Conservation (phyloP, 2,888 invertebrate species). For the Ctenicera cuprea region DNA sequence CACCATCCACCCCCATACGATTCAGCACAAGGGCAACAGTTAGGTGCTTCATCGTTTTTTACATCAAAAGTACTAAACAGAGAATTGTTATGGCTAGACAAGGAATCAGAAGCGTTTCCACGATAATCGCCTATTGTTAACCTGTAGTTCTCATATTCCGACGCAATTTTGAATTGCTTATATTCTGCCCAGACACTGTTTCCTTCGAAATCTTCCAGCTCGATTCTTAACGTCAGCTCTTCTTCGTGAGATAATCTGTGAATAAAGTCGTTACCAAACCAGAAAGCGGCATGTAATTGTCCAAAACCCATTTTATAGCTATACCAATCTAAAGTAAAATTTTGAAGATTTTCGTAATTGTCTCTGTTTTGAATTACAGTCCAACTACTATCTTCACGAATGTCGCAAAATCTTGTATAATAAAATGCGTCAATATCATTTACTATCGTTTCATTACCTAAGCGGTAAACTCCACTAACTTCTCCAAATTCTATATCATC, state of each 20-base stretch:
- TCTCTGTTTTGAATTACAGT: constrained; percentile 75
- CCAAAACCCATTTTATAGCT: constrained; percentile 78
- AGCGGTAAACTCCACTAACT: constrained; percentile 71
- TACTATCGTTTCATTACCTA: constrained; percentile 56
- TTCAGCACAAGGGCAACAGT: constrained; percentile 75
- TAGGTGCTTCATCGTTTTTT: constrained; percentile 73
- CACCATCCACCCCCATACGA: constrained; percentile 78
- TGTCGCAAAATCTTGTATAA: constrained; percentile 73
- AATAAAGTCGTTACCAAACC: constrained; percentile 77
- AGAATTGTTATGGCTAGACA: constrained; percentile 74
- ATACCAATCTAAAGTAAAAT: constrained; percentile 76
- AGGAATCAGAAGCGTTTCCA: constrained; percentile 75
- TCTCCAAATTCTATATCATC: constrained; percentile 68
- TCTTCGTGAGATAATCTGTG: constrained; percentile 71
- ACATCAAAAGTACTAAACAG: constrained; percentile 73
- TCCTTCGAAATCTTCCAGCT: constrained; percentile 74
- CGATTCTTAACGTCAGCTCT: constrained; percentile 72
- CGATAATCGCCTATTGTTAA: constrained; percentile 73
- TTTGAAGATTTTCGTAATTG: constrained; percentile 69
- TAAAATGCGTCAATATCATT: constrained; percentile 68
- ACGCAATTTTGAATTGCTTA: constrained; percentile 63
- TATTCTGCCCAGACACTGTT: constrained; percentile 75
- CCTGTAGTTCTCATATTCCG: constrained; percentile 71
- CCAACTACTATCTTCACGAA: constrained; percentile 74
- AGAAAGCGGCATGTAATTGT: constrained; percentile 74